Evolutionary conservation across 2,113 vertebrate species (phyloP).

Genomic region (Pteropus alecto): DNA sequence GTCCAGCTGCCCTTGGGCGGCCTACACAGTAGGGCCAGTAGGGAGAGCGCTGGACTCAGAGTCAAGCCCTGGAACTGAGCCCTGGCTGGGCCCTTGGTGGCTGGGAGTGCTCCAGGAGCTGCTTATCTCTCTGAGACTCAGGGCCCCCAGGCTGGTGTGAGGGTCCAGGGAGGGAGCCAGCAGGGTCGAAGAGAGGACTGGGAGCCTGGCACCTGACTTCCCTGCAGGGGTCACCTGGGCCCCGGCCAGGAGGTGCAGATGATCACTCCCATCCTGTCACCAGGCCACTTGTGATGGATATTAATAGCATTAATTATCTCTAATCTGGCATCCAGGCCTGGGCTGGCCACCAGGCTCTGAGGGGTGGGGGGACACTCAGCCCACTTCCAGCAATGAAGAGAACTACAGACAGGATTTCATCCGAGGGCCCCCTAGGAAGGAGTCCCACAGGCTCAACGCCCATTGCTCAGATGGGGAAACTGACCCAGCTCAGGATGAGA

Average conservation of each 20-base stretch:
- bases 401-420: background rate
- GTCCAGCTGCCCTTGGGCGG: background rate
- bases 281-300: background rate
- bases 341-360: background rate
- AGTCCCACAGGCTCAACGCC: background rate
- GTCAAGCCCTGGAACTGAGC: background rate
- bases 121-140: background rate
- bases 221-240: background rate
- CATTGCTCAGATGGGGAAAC: constrained; percentile 1
- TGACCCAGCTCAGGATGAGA: background rate
- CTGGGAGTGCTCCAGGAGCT: background rate
- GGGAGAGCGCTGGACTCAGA: background rate
- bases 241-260: background rate
- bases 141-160: background rate
- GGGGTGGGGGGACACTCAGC: background rate
- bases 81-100: background rate
- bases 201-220: background rate
- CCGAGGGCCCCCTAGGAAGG: background rate
- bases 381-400: background rate
- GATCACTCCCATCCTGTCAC: background rate
- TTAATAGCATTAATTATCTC: constrained; percentile 13
- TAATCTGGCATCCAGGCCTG: background rate
- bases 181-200: background rate
- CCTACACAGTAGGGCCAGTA: background rate
- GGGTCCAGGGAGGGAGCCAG: background rate